Evolutionary conservation across 1,140 invertebrate species (phyloP).

Genomic region (Physella acuta): DNA sequence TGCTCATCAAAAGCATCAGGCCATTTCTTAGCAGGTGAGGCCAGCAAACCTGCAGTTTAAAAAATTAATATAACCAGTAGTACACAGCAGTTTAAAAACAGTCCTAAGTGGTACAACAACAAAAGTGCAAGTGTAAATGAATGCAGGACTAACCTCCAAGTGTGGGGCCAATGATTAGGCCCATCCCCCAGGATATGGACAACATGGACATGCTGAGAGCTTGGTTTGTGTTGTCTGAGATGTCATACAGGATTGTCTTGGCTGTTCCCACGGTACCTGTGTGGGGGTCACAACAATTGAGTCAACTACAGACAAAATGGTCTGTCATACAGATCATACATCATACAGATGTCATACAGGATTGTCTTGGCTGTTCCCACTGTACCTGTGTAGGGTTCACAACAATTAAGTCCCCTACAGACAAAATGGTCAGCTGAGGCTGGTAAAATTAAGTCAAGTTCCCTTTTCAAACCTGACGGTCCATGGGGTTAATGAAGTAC

Average conservation of each 20-base stretch:
- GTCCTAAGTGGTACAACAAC: background rate
- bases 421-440: too few species aligned
- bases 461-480: too few species aligned
- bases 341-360: constrained; percentile 56
- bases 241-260: constrained; percentile 53
- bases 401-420: too few species aligned
- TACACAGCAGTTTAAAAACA: background rate
- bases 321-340: too few species aligned
- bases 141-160: constrained; percentile 44
- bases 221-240: constrained; percentile 55
- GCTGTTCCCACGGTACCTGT: constrained; percentile 47
- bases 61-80: background rate
- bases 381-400: too few species aligned
- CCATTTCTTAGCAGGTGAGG: constrained; percentile 40
- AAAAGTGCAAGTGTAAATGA: background rate
- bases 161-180: constrained; percentile 50
- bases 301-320: too few species aligned
- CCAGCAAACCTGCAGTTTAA: constrained; percentile 40
- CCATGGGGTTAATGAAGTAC: too few species aligned
- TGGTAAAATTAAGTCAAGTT: too few species aligned
- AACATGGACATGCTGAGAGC: constrained; percentile 52
- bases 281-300: background rate
- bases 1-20: constrained; percentile 37
- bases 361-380: constrained; percentile 50
- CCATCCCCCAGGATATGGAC: constrained; percentile 50